Conservation (phyloP, 2,888 invertebrate genomes). For the Rhopalosiphum nymphaeae region DNA sequence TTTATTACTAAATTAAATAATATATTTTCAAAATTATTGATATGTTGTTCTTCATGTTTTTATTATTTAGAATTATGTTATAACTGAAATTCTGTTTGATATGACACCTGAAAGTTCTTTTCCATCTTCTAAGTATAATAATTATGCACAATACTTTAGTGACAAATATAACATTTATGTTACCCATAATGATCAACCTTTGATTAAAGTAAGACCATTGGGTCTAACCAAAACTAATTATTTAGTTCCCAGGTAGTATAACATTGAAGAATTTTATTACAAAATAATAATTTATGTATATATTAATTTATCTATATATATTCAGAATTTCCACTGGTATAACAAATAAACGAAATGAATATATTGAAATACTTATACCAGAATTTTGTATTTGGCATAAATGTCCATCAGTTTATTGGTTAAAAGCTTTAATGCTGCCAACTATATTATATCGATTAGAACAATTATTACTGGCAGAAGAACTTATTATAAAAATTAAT, state of each 20-base stretch:
- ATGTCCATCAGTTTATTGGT: constrained; percentile 84
- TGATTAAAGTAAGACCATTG: constrained; percentile 81
- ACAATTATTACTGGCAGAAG: constrained; percentile 80
- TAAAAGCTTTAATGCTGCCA: constrained; percentile 87
- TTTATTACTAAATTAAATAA: background rate
- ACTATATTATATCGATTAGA: constrained; percentile 84
- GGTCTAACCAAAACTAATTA: constrained; percentile 70
- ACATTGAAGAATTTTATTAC: background rate
- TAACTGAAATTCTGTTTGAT: constrained; percentile 78
- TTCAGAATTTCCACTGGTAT: constrained; percentile 19
- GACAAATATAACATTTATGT: constrained; percentile 80
- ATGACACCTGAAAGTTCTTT: constrained; percentile 78
- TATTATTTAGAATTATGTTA: constrained; percentile 74
- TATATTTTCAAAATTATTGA: background rate
- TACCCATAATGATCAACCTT: constrained; percentile 77
- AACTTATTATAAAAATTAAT: constrained; percentile 76
- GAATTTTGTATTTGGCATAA: constrained; percentile 84
- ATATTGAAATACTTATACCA: constrained; percentile 81
- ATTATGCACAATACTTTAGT: constrained; percentile 82
- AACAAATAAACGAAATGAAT: constrained; percentile 59
- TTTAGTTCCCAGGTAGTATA: constrained; percentile 73
- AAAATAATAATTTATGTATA: background rate
- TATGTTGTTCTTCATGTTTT: constrained; percentile 50
- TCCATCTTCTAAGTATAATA: constrained; percentile 74
- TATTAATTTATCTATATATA: background rate